Evolutionary conservation across 2,113 vertebrate genomes (phyloP).

Genomic region (Pangasianodon hypophthalmus): DNA sequence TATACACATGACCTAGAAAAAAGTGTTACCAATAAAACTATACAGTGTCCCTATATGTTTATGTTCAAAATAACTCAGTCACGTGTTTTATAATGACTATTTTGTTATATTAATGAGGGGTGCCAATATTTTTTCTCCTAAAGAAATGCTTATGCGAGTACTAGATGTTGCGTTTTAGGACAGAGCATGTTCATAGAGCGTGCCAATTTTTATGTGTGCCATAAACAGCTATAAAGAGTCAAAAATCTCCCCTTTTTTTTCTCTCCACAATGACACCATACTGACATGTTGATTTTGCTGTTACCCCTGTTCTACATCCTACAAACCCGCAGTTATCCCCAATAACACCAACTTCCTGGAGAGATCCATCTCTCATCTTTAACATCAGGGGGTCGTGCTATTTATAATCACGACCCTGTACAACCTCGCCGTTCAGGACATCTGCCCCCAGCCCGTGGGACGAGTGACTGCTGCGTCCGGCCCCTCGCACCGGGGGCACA

Average conservation of each 20-base stretch:
- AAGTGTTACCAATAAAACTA: too few species aligned
- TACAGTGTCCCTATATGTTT: too few species aligned
- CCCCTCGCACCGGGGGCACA: not conserved
- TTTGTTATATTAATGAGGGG: not conserved
- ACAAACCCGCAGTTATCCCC: not conserved
- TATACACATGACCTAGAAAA: too few species aligned
- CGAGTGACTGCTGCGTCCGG: conserved; percentile 11
- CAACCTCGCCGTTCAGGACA: conserved; percentile 10
- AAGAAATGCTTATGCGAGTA: not conserved
- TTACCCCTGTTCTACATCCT: not conserved
- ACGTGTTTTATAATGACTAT: not conserved
- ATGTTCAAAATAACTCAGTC: too few species aligned
- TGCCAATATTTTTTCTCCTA: not conserved
- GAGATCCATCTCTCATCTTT: conserved; percentile 61
- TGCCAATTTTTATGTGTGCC: not conserved
- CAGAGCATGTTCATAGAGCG: not conserved
- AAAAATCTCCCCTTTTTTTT: not conserved
- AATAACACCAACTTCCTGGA: conserved; percentile 26
- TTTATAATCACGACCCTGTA: conserved; percentile 52
- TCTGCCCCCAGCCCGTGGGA: conserved; percentile 25
- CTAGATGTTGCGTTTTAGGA: not conserved
- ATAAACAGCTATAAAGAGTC: not conserved
- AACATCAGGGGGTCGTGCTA: conserved; percentile 60
- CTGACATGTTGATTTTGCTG: not conserved
- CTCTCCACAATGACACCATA: not conserved